phyloP scores from a whole-genome alignment of 2,797 vertebrate species.

The Platalea minor region DNA sequence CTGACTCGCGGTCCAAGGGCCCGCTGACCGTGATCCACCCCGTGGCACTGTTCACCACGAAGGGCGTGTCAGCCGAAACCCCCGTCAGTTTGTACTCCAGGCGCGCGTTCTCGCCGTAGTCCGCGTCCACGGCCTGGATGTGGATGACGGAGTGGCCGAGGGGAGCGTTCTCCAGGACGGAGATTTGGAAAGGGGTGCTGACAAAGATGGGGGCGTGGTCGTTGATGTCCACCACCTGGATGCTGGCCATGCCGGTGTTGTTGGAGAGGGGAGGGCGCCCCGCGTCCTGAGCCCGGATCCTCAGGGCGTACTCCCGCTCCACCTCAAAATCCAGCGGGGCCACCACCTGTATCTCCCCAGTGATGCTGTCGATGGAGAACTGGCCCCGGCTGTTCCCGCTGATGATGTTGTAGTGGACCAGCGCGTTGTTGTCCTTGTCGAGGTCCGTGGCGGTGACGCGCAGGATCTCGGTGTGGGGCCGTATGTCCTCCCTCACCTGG shows the following conservation, averaged over 20 bases:
- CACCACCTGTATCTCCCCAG: conserved; percentile 94
- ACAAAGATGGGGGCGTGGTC: conserved; percentile 98
- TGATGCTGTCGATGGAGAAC: conserved; percentile 94
- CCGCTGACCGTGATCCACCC: conserved; percentile 96
- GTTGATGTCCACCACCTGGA: conserved; percentile 95
- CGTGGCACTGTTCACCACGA: conserved; percentile 92
- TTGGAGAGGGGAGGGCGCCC: conserved; percentile 95
- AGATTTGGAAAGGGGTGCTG: conserved; percentile 96
- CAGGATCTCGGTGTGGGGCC: conserved; percentile 89
- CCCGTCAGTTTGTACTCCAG: conserved; percentile 92
- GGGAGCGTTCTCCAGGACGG: conserved; percentile 92
- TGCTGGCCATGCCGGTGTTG: conserved; percentile 93
- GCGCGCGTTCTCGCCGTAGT: conserved; percentile 90
- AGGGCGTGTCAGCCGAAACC: conserved; percentile 86
- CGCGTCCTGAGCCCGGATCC: conserved; percentile 93
- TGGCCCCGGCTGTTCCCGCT: conserved; percentile 95
- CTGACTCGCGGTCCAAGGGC: conserved; percentile 89
- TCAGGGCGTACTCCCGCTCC: conserved; percentile 91
- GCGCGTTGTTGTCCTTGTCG: conserved; percentile 92
- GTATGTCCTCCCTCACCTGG: conserved; percentile 91
- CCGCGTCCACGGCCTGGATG: conserved; percentile 97
- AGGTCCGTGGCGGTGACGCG: conserved; percentile 88
- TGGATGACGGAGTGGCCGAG: conserved; percentile 95
- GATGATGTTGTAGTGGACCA: conserved; percentile 97
- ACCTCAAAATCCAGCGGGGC: conserved; percentile 92